Conservation (phyloP, 2,113 vertebrate genomes). For the Sylvietta virens region DNA sequence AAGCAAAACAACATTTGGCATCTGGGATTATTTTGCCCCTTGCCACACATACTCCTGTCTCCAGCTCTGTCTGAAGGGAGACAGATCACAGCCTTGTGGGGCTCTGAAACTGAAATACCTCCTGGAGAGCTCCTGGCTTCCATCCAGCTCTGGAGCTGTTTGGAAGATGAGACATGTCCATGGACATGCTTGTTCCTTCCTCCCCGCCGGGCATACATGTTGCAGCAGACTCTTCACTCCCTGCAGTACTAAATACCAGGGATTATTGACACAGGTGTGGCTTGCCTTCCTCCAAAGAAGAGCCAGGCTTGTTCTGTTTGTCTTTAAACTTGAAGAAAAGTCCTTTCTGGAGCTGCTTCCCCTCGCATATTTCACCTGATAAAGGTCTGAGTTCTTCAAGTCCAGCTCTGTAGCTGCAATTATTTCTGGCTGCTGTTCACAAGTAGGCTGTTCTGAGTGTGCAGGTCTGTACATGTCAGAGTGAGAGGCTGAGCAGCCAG, state of each 20-base stretch:
- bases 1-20: not conserved
- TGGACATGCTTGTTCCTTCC: slow-evolving; percentile 31
- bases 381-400: slow-evolving; percentile 22
- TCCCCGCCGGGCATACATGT: slow-evolving; percentile 62
- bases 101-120: not conserved
- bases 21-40: not conserved
- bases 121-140: not conserved
- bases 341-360: slow-evolving; percentile 39
- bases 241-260: slow-evolving; percentile 67
- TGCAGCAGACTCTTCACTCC: slow-evolving; percentile 62
- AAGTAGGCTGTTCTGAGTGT: not conserved
- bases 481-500: not conserved
- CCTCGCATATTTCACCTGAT: not conserved
- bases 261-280: slow-evolving; percentile 77
- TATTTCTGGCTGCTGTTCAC: not conserved
- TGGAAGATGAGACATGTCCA: slow-evolving; percentile 34
- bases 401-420: slow-evolving; percentile 2
- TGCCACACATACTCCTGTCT: not conserved
- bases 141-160: not conserved
- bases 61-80: not conserved
- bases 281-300: slow-evolving; percentile 34
- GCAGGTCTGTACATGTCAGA: not conserved
- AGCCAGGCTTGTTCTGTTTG: slow-evolving; percentile 1
- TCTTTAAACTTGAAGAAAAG: slow-evolving; percentile 47
- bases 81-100: not conserved